phyloP scores from a whole-genome alignment of 2,888 invertebrate species.

The Parnassius mnemosyne region DNA sequence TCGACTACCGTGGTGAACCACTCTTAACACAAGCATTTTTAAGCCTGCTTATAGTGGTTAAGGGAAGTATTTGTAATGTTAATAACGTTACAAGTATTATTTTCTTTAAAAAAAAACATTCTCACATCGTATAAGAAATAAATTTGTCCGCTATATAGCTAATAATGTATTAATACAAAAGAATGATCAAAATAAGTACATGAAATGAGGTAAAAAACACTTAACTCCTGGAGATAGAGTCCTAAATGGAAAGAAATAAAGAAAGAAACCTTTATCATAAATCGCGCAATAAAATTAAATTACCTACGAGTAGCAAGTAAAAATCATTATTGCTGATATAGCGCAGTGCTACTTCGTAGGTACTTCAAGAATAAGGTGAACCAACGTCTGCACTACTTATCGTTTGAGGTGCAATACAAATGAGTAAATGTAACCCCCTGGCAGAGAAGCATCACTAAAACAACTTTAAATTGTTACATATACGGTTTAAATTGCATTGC shows the following conservation, averaged over 20 bases:
- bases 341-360: not conserved
- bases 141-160: too few relatives aligned
- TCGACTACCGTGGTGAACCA: too few relatives aligned
- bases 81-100: too few relatives aligned
- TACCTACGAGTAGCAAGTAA: constrained; percentile 5
- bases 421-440: constrained; percentile 1
- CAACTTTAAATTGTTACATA: not conserved
- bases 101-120: too few relatives aligned
- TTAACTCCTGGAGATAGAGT: constrained; percentile 3
- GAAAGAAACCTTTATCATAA: constrained; percentile 14
- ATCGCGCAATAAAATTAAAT: constrained; percentile 20
- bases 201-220: constrained; percentile 21
- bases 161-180: too few relatives aligned
- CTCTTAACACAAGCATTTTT: too few relatives aligned
- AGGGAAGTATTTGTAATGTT: too few relatives aligned
- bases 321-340: constrained; percentile 20
- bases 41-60: too few relatives aligned
- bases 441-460: not conserved
- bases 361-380: constrained; percentile 10
- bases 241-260: constrained; percentile 10
- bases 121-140: too few relatives aligned
- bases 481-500: constrained; percentile 5
- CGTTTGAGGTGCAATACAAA: constrained; percentile 20
- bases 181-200: not conserved
- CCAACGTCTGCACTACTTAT: constrained; percentile 13